Evolutionary conservation across 2,888 invertebrate genomes (phyloP).

Genomic region (Cephonodes hylas): DNA sequence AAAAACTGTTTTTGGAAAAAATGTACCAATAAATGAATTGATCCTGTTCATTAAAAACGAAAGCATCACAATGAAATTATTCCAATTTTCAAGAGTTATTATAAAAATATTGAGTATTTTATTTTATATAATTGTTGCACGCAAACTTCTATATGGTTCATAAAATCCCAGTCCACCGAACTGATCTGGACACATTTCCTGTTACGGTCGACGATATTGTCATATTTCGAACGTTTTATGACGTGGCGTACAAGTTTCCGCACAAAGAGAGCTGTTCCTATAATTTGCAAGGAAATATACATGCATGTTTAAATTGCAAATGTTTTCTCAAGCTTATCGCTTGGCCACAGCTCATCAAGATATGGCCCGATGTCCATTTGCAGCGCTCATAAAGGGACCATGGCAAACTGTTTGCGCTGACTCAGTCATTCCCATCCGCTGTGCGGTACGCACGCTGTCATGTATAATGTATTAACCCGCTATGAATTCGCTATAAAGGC

Average conservation of each 20-base stretch:
- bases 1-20: no score
- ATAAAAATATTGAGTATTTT: no score
- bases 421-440: constrained; percentile 21
- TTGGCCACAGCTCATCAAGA: constrained; percentile 50
- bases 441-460: constrained; percentile 10
- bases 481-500: constrained; percentile 14
- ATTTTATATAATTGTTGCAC: no score
- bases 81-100: no score
- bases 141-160: no score
- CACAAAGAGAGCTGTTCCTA: constrained; percentile 8
- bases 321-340: constrained; percentile 57
- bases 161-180: no score
- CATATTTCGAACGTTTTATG: no score
- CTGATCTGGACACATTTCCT: no score
- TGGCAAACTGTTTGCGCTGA: constrained; percentile 38
- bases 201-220: no score
- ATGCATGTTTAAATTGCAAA: constrained; percentile 47
- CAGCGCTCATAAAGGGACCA: constrained; percentile 46
- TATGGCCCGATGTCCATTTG: constrained; percentile 44
- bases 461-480: constrained; percentile 25
- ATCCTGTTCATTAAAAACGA: no score
- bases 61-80: no score
- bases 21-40: no score
- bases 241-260: neutral
- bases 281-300: constrained; percentile 24